phyloP scores from a whole-genome alignment of 2,797 vertebrate species.

The Hephaestus fuliginosus region DNA sequence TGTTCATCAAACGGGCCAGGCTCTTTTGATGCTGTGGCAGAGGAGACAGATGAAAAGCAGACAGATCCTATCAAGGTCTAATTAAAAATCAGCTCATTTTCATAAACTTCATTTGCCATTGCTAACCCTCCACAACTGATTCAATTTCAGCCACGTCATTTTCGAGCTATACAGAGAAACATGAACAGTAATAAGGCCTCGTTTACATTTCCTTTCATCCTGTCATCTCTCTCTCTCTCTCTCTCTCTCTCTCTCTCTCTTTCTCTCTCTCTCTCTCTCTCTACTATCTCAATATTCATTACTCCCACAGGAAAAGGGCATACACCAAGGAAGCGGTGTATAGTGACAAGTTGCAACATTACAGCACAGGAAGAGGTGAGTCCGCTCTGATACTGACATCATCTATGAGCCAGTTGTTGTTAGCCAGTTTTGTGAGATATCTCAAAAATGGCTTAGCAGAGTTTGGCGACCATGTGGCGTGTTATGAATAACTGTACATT shows the following conservation, averaged over 20 bases:
- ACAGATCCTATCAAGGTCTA: slow-evolving; percentile 83
- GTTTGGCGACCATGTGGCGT: not conserved
- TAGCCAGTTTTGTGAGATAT: not conserved
- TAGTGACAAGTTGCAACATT: slow-evolving; percentile 98
- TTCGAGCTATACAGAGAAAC: slow-evolving; percentile 58
- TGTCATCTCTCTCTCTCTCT: slow-evolving; percentile 40
- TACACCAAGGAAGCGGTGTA: slow-evolving; percentile 98
- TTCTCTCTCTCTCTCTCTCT: slow-evolving; percentile 25
- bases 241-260: slow-evolving; percentile 31
- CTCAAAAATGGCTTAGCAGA: not conserved
- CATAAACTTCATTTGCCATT: slow-evolving; percentile 77
- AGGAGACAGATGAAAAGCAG: slow-evolving; percentile 80
- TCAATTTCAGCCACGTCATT: slow-evolving; percentile 73
- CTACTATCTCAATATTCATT: slow-evolving; percentile 51
- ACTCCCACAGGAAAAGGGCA: slow-evolving; percentile 91
- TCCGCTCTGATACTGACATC: slow-evolving; percentile 20
- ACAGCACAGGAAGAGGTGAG: slow-evolving; percentile 98
- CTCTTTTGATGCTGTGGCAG: slow-evolving; percentile 79
- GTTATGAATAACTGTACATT: not conserved
- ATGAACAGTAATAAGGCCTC: slow-evolving; percentile 58
- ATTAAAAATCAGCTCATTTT: slow-evolving; percentile 86
- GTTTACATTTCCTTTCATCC: slow-evolving; percentile 72
- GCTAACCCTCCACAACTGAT: slow-evolving; percentile 72
- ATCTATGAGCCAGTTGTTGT: not conserved
- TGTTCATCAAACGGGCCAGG: slow-evolving; percentile 74